A percentile compares a stretch with the other conserved stretches of the same genome.
phyloP scores from a whole-genome alignment of 2,797 vertebrate genomes.

The Phataginus tricuspis region DNA sequence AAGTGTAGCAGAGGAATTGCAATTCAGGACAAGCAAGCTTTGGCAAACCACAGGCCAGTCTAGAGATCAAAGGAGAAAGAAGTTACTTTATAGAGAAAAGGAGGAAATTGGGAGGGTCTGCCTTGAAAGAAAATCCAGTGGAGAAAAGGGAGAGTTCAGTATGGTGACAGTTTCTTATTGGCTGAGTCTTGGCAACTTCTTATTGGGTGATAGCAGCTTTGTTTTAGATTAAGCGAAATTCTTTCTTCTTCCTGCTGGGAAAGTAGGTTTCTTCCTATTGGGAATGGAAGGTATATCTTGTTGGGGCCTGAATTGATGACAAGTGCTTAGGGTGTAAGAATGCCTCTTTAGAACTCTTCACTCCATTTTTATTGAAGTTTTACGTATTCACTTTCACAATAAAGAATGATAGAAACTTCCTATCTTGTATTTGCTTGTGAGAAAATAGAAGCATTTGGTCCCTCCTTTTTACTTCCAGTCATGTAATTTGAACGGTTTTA shows the following conservation, averaged over 20 bases:
- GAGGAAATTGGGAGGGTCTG: background rate
- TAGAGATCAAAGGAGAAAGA: background rate
- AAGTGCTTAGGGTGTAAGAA: background rate
- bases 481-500: background rate
- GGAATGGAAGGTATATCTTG: background rate
- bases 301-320: background rate
- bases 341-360: background rate
- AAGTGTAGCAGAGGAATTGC: too few relatives aligned
- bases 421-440: background rate
- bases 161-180: background rate
- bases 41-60: too few relatives aligned
- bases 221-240: background rate
- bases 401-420: background rate
- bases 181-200: background rate
- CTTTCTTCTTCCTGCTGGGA: background rate
- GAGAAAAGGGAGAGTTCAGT: background rate
- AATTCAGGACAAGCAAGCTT: too few relatives aligned
- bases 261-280: background rate
- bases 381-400: background rate
- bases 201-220: background rate
- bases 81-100: background rate
- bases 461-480: background rate
- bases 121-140: background rate
- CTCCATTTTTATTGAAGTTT: background rate
- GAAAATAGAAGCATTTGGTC: background rate